A percentile compares a stretch with the other conserved stretches of the same genome.
Conservation (phyloP, 1,140 invertebrate genomes). For the Danaus melanippus region DNA sequence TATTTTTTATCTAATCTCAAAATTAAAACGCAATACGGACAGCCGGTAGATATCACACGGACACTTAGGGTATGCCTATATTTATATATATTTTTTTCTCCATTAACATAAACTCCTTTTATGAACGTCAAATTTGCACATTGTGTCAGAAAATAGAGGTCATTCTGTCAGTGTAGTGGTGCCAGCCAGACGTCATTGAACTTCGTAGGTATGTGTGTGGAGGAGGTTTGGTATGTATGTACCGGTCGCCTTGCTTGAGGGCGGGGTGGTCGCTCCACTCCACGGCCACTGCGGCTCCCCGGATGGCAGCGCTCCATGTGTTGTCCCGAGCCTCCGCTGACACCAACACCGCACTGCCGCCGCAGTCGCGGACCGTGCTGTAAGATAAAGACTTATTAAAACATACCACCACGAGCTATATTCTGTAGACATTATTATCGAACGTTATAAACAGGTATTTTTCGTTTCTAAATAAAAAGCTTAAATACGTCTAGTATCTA, state of each 20-base stretch:
- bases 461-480: neutral
- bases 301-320: slow-evolving; percentile 39
- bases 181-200: no score
- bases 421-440: no score
- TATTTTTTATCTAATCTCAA: no score
- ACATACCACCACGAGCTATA: neutral
- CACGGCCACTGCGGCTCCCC: slow-evolving; percentile 31
- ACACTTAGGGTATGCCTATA: no score
- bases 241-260: slow-evolving; percentile 51
- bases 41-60: no score
- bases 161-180: no score
- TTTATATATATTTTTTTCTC: no score
- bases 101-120: no score
- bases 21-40: no score
- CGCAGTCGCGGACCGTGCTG: slow-evolving; percentile 49
- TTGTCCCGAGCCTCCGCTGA: slow-evolving; percentile 44
- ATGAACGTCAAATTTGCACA: no score
- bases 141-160: no score
- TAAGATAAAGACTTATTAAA: slow-evolving; percentile 8
- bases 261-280: slow-evolving; percentile 45
- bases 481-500: neutral
- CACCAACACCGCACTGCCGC: slow-evolving; percentile 41
- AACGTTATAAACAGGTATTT: no score
- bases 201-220: neutral
- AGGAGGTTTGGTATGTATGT: neutral